Conservation (phyloP, 2,888 invertebrate species). For the Tetranychus truncatus region DNA sequence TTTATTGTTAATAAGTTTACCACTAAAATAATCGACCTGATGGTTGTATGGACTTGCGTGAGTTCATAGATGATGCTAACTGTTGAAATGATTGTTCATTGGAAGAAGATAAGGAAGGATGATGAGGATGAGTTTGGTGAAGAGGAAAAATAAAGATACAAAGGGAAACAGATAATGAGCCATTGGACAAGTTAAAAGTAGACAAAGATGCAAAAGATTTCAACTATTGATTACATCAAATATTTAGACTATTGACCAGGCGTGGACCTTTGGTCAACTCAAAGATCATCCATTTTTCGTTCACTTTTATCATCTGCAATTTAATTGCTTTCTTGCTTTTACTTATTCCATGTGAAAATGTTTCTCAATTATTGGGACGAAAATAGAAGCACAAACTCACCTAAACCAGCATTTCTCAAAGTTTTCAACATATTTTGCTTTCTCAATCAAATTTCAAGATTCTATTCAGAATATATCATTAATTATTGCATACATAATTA, state of each 20-base stretch:
- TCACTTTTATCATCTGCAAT: too few relatives aligned
- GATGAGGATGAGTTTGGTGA: neutral
- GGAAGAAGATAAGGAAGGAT: neutral
- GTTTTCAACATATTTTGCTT: too few relatives aligned
- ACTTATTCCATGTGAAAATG: too few relatives aligned
- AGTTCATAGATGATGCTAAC: neutral
- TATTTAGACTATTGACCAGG: neutral
- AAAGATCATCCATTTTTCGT: neutral
- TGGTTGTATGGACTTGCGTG: neutral
- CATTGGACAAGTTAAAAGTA: neutral
- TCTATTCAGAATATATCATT: too few relatives aligned
- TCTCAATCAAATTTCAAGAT: too few relatives aligned
- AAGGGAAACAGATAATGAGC: neutral
- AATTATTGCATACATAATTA: too few relatives aligned
- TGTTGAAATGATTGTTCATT: neutral
- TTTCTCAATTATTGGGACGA: too few relatives aligned
- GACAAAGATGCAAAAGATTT: neutral
- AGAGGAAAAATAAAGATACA: neutral
- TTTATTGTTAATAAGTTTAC: neutral
- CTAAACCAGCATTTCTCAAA: too few relatives aligned
- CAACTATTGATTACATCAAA: neutral
- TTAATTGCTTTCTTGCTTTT: too few relatives aligned
- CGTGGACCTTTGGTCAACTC: neutral
- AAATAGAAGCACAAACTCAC: too few relatives aligned
- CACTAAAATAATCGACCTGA: neutral